These are phyloP conservation scores for Pentalonia nigronervosa DNA, from an alignment of 1,140 invertebrate species.

Conservation along the genomic window DNA sequence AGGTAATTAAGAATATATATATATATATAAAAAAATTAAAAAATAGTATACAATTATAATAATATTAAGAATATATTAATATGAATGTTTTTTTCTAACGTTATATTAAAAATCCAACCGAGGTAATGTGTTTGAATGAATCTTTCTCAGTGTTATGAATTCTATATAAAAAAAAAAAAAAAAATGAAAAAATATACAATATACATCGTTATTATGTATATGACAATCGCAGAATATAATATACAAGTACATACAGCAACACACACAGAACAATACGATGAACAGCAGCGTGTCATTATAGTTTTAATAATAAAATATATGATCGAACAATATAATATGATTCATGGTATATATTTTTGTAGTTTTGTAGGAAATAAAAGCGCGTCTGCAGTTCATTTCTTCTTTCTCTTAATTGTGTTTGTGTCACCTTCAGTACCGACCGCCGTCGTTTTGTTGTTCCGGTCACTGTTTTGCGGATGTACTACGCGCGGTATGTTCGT, in stretches of 20 bases:
- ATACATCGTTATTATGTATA: not conserved
- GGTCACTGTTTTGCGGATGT: slow-evolving; percentile 42
- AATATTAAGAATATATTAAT: not conserved
- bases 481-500: slow-evolving; percentile 44
- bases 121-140: not conserved
- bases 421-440: not conserved
- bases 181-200: not conserved
- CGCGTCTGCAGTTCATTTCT: not conserved
- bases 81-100: slow-evolving; percentile 1
- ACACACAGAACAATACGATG: not conserved
- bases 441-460: not conserved
- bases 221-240: not conserved
- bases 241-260: not conserved
- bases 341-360: not conserved
- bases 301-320: not conserved
- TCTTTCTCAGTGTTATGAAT: not conserved
- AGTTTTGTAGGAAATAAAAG: not conserved
- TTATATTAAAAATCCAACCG: not conserved
- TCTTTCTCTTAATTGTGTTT: slow-evolving; percentile 34
- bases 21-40: not conserved
- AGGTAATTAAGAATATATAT: not conserved
- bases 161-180: not conserved
- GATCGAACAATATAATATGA: not conserved
- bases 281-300: not conserved
- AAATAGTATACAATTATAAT: not conserved